Percentiles rank a stretch among this genome's conserved stretches.
phyloP scores from a whole-genome alignment of 1,140 invertebrate genomes.

The Zaprionus taronus region DNA sequence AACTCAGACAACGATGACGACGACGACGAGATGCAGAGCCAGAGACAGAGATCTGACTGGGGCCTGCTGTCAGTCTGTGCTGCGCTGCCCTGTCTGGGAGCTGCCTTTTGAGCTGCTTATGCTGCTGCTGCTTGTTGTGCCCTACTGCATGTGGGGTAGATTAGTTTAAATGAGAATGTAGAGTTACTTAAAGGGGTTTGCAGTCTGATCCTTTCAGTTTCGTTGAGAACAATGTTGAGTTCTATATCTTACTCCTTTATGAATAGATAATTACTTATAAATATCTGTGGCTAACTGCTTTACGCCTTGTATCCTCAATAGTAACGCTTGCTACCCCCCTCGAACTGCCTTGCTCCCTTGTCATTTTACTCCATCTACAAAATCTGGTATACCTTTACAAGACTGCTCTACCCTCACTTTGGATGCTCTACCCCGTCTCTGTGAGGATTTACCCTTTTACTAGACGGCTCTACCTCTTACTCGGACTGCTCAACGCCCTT shows the following conservation, averaged over 20 bases:
- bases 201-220: not conserved
- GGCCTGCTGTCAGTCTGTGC: constrained; percentile 33
- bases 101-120: constrained; percentile 16
- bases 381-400: too few species aligned
- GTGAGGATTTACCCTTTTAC: not conserved
- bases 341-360: not conserved
- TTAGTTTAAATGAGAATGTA: not conserved
- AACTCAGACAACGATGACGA: constrained; percentile 13
- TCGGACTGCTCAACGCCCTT: not conserved
- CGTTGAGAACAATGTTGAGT: too few species aligned
- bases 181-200: not conserved
- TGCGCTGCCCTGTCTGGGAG: constrained; percentile 17
- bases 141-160: not conserved
- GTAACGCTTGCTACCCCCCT: too few species aligned
- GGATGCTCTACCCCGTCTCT: not conserved
- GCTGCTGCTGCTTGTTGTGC: not conserved
- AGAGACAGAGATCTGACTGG: constrained; percentile 29
- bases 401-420: not conserved
- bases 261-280: too few species aligned
- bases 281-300: too few species aligned
- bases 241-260: too few species aligned
- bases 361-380: not conserved
- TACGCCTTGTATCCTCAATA: too few species aligned
- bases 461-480: not conserved
- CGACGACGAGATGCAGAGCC: constrained; percentile 16